A percentile compares a stretch with the other conserved stretches of the same genome.
phyloP scores from a whole-genome alignment of 2,797 vertebrate genomes.

The Todus mexicanus region DNA sequence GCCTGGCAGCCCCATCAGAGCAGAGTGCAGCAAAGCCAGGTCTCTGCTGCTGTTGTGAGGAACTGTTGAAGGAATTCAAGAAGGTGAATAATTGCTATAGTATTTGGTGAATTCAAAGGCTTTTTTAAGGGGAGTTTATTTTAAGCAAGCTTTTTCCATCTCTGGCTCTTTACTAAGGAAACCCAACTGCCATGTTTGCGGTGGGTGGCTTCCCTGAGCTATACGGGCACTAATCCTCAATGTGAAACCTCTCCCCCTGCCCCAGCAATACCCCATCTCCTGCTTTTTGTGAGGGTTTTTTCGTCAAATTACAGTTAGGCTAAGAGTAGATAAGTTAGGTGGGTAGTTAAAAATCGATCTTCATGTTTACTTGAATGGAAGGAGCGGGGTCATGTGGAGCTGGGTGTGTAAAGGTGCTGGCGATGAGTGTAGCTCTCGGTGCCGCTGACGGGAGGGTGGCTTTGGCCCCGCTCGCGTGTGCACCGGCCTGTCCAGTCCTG shows the following conservation, averaged over 20 bases:
- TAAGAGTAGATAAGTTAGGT: not conserved
- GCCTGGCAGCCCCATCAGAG: not conserved
- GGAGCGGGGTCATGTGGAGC: not conserved
- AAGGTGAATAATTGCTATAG: not conserved
- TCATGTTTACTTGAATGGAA: accelerated
- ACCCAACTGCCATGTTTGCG: accelerated
- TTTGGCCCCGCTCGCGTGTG: not conserved
- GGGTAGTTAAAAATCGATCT: not conserved
- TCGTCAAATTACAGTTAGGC: not conserved
- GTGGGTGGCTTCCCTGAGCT: not conserved
- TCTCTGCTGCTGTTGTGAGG: too few species aligned
- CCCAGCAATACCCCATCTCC: too few species aligned
- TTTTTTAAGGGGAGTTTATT: not conserved
- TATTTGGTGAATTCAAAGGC: not conserved
- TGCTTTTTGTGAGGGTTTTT: too few species aligned
- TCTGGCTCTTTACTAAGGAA: not conserved
- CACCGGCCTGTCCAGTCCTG: not conserved
- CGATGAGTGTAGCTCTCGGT: accelerated
- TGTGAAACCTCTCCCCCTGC: not conserved
- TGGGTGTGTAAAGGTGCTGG: not conserved
- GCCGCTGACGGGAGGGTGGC: not conserved
- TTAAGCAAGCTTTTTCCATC: not conserved
- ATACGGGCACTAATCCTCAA: not conserved
- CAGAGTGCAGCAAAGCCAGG: accelerated
- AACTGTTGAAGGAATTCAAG: not conserved